phyloP scores from a whole-genome alignment of 2,797 vertebrate genomes.

The Psittacula echo region DNA sequence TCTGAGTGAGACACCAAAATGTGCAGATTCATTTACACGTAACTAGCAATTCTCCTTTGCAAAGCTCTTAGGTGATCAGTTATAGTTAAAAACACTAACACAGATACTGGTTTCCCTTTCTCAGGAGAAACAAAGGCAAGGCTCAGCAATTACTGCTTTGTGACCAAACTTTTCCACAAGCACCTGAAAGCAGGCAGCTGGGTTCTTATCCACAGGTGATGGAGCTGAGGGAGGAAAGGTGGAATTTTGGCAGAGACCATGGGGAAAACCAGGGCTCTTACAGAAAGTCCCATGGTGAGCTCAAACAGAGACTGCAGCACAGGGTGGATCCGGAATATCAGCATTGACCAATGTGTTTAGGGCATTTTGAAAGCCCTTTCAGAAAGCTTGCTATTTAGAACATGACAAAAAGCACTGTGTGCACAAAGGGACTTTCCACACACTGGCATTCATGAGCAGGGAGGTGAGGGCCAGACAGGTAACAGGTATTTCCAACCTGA shows the following conservation, averaged over 20 bases:
- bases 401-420: neutral
- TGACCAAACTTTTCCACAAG: neutral
- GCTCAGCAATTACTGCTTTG: neutral
- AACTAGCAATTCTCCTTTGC: neutral
- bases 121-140: neutral
- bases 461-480: neutral
- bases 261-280: neutral
- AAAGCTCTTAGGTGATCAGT: neutral
- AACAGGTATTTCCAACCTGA: neutral
- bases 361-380: neutral
- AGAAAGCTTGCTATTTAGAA: neutral
- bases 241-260: neutral
- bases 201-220: neutral
- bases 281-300: neutral
- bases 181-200: neutral
- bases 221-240: neutral
- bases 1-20: neutral
- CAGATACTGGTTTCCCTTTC: neutral
- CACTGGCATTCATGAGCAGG: neutral
- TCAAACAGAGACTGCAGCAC: neutral
- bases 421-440: neutral
- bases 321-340: neutral
- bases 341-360: neutral
- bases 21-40: neutral
- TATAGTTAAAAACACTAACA: neutral